These are phyloP conservation scores for Pelosia muscerda DNA, from an alignment of 2,888 invertebrate genomes.

Conservation along the genomic window DNA sequence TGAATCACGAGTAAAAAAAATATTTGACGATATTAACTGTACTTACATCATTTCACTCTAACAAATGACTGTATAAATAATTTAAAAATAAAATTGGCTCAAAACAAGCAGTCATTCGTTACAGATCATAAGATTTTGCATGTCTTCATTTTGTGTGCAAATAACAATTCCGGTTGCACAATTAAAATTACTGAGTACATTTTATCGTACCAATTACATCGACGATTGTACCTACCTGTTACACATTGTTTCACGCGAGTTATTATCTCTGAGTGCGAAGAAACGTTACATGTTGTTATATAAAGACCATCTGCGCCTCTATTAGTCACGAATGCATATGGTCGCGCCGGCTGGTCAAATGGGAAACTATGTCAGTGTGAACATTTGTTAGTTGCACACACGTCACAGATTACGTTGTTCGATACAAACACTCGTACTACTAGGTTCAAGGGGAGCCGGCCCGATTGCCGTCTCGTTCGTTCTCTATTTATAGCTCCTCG, in stretches of 20 bases:
- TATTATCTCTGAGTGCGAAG: conserved; percentile 53
- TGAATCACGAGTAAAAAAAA: conserved; percentile 21
- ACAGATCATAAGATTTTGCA: conserved; percentile 12
- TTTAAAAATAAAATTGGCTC: conserved; percentile 32
- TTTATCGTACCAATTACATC: conserved; percentile 25
- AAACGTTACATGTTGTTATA: conserved; percentile 57
- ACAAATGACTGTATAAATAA: conserved; percentile 25
- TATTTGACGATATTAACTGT: conserved; percentile 27
- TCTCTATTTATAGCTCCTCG: conserved; percentile 83
- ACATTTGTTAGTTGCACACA: conserved; percentile 75
- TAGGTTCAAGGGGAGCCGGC: conserved; percentile 86
- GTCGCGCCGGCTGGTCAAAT: conserved; percentile 79
- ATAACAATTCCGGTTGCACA: neutral
- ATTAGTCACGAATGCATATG: conserved; percentile 76
- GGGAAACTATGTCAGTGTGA: conserved; percentile 83
- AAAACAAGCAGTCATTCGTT: conserved; percentile 11
- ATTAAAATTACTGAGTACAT: neutral
- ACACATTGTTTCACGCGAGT: conserved; percentile 50
- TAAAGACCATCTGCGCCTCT: conserved; percentile 70
- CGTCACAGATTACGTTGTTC: conserved; percentile 79
- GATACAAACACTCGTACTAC: conserved; percentile 69
- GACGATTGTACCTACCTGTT: conserved; percentile 26
- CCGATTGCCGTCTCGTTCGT: conserved; percentile 80
- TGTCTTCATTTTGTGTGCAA: neutral
- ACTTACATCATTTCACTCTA: conserved; percentile 31